Base-by-base conservation (phyloP, 2,888 invertebrate genomes). In the Epirrhoe alternata region DNA sequence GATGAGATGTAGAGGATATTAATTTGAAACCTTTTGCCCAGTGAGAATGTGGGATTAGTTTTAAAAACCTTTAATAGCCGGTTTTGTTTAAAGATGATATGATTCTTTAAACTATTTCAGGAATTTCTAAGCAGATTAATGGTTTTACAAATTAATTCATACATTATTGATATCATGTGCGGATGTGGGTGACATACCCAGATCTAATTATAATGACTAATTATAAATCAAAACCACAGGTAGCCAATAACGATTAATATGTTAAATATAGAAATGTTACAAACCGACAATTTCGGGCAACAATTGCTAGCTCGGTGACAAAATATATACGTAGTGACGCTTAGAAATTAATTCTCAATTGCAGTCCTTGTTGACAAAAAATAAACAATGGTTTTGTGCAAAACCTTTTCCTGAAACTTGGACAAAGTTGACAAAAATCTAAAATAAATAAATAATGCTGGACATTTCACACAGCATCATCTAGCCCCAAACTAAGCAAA, bases 241-340 rank as follows among this genome's bases (percentile, higher is more conserved):
- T 50, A 31, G 45, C 42, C 14, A 52, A 67, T 57, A 69, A 71
- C 35, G 59, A 68, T 70, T 61, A 72, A 65, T 71, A 58, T 73
- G 47, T 53, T 53, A 53, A 53, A 53, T 45, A 6, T 6, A 31
- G 2, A 1, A 16, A 52, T 35, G 4, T 33, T 16, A 6, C 8
- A 16, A 16, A 33, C 52, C 12, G 30, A 30, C 12, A 50, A 50
- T 24, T 45, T 14, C n/a, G 5, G 14, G 45, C 45, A 45, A 45
- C 45, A 14, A 4, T 45, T 14, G 1, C 38, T 12, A 12, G 38
- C 38, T 16, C 47, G 16, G 38, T 42, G 38, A 16, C 6, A 16
- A 14, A 6, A 6, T 5, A 14, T 0, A 42, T 42, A 42, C 12
- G 0, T 14, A 0, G 45, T 45, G 6, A 10, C 6, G 14, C 5